These are phyloP conservation scores for Dendroctonus ponderosae DNA, from an alignment of 1,140 invertebrate species.

Conservation along the genomic window DNA sequence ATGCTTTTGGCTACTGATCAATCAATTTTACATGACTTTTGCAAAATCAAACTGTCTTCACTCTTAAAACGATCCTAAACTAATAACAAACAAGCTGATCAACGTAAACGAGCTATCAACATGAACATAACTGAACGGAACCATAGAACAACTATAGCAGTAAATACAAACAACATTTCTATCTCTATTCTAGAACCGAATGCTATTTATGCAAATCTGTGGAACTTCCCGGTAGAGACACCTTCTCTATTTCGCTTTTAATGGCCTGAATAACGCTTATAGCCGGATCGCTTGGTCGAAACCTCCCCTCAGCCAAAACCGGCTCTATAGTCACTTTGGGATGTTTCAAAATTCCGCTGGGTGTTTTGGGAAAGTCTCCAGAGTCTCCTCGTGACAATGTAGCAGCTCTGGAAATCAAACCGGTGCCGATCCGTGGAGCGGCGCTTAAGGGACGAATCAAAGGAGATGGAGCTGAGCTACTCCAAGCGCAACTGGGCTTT, in stretches of 20 bases:
- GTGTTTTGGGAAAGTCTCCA: conserved; percentile 51
- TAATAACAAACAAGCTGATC: no score
- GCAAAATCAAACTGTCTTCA: no score
- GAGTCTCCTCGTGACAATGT: conserved; percentile 1
- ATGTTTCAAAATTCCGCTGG: conserved; percentile 48
- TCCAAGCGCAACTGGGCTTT: conserved; percentile 53
- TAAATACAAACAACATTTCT: conserved; percentile 25
- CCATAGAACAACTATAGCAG: no score
- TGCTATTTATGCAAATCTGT: background rate
- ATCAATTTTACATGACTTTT: no score
- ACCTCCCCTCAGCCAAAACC: conserved; percentile 53
- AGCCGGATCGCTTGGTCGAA: conserved; percentile 59
- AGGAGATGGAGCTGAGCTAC: conserved; percentile 48
- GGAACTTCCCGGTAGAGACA: conserved; percentile 47
- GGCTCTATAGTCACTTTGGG: conserved; percentile 53
- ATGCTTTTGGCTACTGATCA: no score
- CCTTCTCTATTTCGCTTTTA: conserved; percentile 61
- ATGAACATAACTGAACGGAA: no score
- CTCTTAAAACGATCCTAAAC: no score
- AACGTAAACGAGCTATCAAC: no score
- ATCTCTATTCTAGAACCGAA: conserved; percentile 13
- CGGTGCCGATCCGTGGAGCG: conserved; percentile 36
- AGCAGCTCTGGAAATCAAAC: background rate
- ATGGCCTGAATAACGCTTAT: conserved; percentile 64
- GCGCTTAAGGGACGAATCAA: conserved; percentile 56